These are phyloP conservation scores for Jacana jacana DNA, from an alignment of 2,113 vertebrate genomes.

Conservation along the genomic window DNA sequence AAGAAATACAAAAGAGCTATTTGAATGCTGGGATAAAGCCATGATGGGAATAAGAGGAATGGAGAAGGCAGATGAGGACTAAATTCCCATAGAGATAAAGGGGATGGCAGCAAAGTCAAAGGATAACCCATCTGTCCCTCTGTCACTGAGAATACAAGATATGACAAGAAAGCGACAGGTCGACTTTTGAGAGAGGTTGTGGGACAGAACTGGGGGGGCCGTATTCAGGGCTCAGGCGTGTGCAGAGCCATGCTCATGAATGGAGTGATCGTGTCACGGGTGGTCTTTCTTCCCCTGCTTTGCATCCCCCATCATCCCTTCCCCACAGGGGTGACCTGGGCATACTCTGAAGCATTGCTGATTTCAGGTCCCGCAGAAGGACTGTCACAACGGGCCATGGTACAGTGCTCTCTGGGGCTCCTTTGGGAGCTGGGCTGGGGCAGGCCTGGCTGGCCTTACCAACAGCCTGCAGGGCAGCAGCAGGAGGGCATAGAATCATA, in stretches of 20 bases:
- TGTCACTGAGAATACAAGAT: background rate
- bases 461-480: background rate
- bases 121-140: background rate
- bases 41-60: background rate
- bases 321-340: background rate
- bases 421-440: background rate
- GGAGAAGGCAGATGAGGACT: background rate
- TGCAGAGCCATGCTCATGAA: background rate
- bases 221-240: fast-evolving
- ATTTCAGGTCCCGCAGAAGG: background rate
- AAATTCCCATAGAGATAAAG: conserved; percentile 1
- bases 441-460: background rate
- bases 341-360: background rate
- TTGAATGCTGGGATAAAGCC: conserved; percentile 2
- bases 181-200: background rate
- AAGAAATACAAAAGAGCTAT: conserved; percentile 16
- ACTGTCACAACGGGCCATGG: background rate
- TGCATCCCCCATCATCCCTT: background rate
- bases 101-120: background rate
- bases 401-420: background rate
- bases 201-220: background rate
- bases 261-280: fast-evolving
- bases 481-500: background rate
- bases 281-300: background rate
- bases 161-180: background rate